Conservation (phyloP, 1,140 invertebrate genomes). For the Mya arenaria region DNA sequence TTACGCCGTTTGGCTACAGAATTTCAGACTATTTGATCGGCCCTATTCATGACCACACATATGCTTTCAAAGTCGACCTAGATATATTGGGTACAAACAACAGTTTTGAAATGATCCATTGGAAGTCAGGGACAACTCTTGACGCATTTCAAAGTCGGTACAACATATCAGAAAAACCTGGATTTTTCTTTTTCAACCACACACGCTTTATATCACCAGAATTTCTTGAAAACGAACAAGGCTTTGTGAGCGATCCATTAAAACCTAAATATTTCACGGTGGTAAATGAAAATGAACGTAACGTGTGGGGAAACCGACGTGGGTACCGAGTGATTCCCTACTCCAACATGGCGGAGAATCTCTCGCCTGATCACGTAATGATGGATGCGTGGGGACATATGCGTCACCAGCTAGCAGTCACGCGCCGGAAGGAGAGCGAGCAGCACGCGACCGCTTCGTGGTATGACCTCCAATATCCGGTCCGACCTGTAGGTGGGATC, state of each 20-base stretch:
- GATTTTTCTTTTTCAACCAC: slow-evolving; percentile 26
- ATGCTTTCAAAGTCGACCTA: slow-evolving; percentile 43
- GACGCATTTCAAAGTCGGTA: slow-evolving; percentile 22
- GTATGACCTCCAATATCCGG: slow-evolving; percentile 42
- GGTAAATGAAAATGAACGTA: slow-evolving; percentile 45
- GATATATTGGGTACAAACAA: slow-evolving; percentile 40
- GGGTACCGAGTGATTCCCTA: slow-evolving; percentile 32
- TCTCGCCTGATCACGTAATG: slow-evolving; percentile 44
- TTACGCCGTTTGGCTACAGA: slow-evolving; percentile 34
- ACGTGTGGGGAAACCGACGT: slow-evolving; percentile 23
- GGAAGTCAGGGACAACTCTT: slow-evolving; percentile 4
- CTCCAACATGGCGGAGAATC: slow-evolving; percentile 16
- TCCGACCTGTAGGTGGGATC: slow-evolving; percentile 16
- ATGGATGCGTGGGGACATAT: slow-evolving; percentile 45
- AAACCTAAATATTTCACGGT: slow-evolving; percentile 36
- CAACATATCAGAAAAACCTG: slow-evolving; percentile 15
- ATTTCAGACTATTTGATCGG: slow-evolving; percentile 28
- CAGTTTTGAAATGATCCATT: slow-evolving; percentile 27
- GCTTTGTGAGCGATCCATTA: slow-evolving; percentile 23
- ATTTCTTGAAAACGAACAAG: slow-evolving; percentile 14
- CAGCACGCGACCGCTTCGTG: slow-evolving; percentile 23
- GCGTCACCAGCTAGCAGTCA: slow-evolving; percentile 35
- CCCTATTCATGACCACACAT: slow-evolving; percentile 47
- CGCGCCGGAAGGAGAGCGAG: slow-evolving; percentile 43
- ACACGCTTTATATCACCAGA: slow-evolving; percentile 21